phyloP scores from a whole-genome alignment of 2,888 invertebrate genomes.

The Leptopterna dolabrata region DNA sequence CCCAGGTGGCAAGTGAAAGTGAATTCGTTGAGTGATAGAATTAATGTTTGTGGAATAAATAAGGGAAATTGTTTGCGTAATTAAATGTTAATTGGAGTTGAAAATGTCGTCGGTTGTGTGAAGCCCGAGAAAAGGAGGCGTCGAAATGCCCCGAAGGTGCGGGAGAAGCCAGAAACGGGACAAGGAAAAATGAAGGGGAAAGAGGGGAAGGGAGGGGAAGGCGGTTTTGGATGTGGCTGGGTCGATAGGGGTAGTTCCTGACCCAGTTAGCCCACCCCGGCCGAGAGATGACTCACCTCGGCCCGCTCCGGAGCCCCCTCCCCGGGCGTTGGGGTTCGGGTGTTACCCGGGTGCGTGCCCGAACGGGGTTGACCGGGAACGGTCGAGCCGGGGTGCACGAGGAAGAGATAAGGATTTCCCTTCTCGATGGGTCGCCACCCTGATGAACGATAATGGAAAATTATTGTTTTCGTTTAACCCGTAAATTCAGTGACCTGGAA shows the following conservation, averaged over 20 bases:
- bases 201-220: neutral
- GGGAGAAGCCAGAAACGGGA: neutral
- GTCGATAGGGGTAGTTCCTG: conserved; percentile 49
- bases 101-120: too few species aligned
- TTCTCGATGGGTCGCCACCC: neutral
- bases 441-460: neutral
- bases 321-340: neutral
- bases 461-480: neutral
- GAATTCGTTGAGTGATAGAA: too few species aligned
- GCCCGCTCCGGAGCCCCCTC: neutral
- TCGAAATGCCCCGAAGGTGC: neutral
- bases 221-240: neutral
- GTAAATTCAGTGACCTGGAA: neutral
- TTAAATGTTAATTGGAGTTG: too few species aligned
- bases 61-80: too few species aligned
- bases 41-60: too few species aligned
- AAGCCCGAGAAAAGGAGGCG: too few species aligned
- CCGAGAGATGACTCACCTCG: conserved; percentile 39
- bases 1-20: too few species aligned
- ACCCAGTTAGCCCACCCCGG: conserved; percentile 48
- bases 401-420: neutral
- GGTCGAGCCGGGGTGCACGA: neutral
- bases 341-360: neutral
- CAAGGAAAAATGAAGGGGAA: neutral
- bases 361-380: too few species aligned